A percentile compares a stretch with the other conserved stretches of the same genome.
phyloP scores from a whole-genome alignment of 2,888 invertebrate genomes.

The Microchrysa polita region DNA sequence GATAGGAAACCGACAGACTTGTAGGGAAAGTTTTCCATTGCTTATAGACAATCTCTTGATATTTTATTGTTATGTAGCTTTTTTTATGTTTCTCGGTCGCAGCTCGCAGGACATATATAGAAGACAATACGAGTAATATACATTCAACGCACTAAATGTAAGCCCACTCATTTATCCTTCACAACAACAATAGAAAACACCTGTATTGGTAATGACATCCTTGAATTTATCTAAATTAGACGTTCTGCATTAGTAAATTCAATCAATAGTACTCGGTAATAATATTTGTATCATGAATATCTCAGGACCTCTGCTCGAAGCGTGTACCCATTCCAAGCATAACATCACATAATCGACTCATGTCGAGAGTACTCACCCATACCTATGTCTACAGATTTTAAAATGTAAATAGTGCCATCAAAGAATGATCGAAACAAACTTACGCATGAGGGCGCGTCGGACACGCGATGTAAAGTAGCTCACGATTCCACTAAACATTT shows the following conservation, averaged over 20 bases:
- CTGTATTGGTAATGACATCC: background rate
- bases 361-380: no score
- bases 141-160: no score
- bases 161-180: no score
- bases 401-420: background rate
- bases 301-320: conserved; percentile 7
- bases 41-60: no score
- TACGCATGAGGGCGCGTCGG: conserved; percentile 41
- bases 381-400: background rate
- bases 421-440: conserved; percentile 24
- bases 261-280: conserved; percentile 22
- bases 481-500: conserved; percentile 47
- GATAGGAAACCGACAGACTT: background rate
- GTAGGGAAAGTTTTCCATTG: no score
- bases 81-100: background rate
- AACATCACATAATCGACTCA: no score
- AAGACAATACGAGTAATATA: no score
- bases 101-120: no score
- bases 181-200: no score
- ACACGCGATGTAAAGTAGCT: conserved; percentile 40
- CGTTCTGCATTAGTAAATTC: no score
- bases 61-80: background rate
- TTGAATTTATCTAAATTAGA: background rate
- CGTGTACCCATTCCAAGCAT: no score
- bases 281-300: conserved; percentile 15